Conservation (phyloP, 1,140 invertebrate species). For the Dendroctonus ponderosae region DNA sequence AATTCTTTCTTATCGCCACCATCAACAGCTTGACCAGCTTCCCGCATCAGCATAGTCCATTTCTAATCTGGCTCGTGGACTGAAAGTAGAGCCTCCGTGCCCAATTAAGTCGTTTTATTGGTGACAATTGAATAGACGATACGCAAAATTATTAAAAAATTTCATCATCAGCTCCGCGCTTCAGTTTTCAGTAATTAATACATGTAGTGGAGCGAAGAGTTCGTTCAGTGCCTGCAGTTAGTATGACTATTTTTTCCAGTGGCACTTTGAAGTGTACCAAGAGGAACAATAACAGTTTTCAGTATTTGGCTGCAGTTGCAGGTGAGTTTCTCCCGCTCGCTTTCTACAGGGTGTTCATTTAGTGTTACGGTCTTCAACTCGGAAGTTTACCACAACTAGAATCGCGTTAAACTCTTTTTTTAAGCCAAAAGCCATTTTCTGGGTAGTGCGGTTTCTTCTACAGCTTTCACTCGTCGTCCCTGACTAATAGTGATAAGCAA, state of each 20-base stretch:
- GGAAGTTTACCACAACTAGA: not conserved
- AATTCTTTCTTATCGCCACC: too few relatives aligned
- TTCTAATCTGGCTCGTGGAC: too few relatives aligned
- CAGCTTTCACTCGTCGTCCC: not conserved
- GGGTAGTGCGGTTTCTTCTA: constrained; percentile 2
- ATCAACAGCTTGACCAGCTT: too few relatives aligned
- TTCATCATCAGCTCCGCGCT: not conserved
- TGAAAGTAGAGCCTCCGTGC: not conserved
- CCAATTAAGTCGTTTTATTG: constrained; percentile 17
- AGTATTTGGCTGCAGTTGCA: constrained; percentile 28
- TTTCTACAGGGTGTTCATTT: too few relatives aligned
- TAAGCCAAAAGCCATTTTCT: not conserved
- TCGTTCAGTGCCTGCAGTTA: not conserved
- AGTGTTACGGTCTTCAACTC: too few relatives aligned
- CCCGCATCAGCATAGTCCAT: too few relatives aligned
- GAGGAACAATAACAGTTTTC: constrained; percentile 12
- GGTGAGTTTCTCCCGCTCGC: constrained; percentile 11
- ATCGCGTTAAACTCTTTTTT: not conserved
- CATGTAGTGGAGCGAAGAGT: not conserved
- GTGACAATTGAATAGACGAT: constrained; percentile 22
- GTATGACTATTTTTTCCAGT: constrained; percentile 22
- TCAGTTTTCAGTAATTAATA: constrained; percentile 1
- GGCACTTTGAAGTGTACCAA: constrained; percentile 4
- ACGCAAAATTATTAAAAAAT: constrained; percentile 23
- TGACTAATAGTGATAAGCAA: not conserved